Evolutionary conservation across 2,113 vertebrate species (phyloP), one percentile per base, ranked within the genome.

Genomic region (Rhabdomys dilectus): DNA sequence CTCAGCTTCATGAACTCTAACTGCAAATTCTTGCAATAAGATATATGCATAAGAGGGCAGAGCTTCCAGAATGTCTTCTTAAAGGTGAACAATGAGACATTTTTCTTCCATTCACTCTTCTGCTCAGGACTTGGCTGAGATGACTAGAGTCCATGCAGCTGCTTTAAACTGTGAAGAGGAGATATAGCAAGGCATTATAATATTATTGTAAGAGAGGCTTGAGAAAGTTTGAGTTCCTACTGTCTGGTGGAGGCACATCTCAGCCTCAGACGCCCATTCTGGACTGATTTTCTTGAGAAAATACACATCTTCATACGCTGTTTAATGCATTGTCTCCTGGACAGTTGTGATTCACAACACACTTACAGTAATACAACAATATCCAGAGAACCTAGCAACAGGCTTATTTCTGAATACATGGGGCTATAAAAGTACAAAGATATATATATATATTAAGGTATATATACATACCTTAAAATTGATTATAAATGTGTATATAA

Each of bases 371-470:
- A 70, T 7, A n/a, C 5, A 11, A n/a, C 24, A 42, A 7, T 64
- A 51, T 16, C 36, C 11, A 89, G 66, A 21, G 42, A 45, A 56
- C 7, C 13, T 29, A 77, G 16, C 17, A 53, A 58, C 13, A 60
- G 10, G n/a, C 89, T 85, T 90, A 42, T 51, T 24, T 89, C 36
- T 70, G 45, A 90, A 75, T 22, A 88, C 58, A 73, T 82, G 60
- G 13, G 36, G 0, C 22, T 66, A 4, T 39, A 58, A 82, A 82
- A 91, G 34, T 58, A 12, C 62, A 48, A 77, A 81, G 68, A 31
- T 39, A 70, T 36, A 58, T 19, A 58, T 58, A 58, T 58, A 19
- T 58, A 58, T 56, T 56, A 56, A 48, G n/a, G n/a, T 22, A 21
- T 58, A 58, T 58, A 58, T 19, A 51, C 21, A 17, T 42, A 64